Base-by-base conservation (phyloP, 2,888 invertebrate genomes). In the Incurvaria masculella region DNA sequence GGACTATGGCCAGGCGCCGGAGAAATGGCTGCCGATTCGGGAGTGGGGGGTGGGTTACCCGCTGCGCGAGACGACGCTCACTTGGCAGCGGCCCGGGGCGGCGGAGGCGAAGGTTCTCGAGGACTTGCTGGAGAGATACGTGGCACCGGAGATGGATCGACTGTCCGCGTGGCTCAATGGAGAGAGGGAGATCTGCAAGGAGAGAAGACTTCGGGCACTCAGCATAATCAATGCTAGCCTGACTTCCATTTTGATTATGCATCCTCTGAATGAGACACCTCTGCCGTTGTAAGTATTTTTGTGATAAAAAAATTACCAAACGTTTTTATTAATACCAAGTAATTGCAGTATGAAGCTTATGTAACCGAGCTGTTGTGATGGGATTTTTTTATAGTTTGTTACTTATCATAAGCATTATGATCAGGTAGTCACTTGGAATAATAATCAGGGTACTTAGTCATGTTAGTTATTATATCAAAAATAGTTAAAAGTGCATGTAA, bases 31-130 rank as follows among this genome's bases (percentile, higher is more conserved):
- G 42, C 85, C 90, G 10, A 80, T 92, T 19, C 80, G 84, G 19
- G 87, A 92, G 55, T 97, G 96, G 96, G 95, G 92, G 0, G 80
- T 81, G 50, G 80, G 88, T 0, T 83, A 85, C 17, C 73, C 87
- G 56, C 66, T 89, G 18, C 74, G 85, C 48, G 80, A 85, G 21
- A 72, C 88, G 17, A 74, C 84, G 6, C 71, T 93, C 18, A 72
- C 84, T 39, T 95, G 93, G 93, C 90, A 91, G 60, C 73, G 87
- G 43, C 94, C 95, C 0, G 82, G 78, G 19, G 73, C 80, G 19
- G 82, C 81, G 38, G 94, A 94, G 63, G 80, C 89, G 1, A 66
- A 70, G 1, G 83, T 84, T 52, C 84, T 88, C 1, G 84, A 87
- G 57, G 72, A 76, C 58, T 61, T 95, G 8, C 68, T 88, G 14